A percentile compares a stretch with the other conserved stretches of the same genome.
phyloP scores from a whole-genome alignment of 2,113 vertebrate species.

The Rattus norvegicus region GRCr8 NC_086026.1:50725001-50725500 shows the following conservation, averaged over 20 bases:
- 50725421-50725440: neutral
- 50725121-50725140: neutral
- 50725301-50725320: slow-evolving; percentile 11
- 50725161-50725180: neutral
- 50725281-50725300: neutral
- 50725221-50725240: slow-evolving; percentile 43
- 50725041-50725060: neutral
- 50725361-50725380: neutral
- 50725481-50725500: neutral
- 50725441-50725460: neutral
- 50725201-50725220: slow-evolving; percentile 56
- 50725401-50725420: slow-evolving; percentile 19
- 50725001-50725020: neutral
- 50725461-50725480: neutral
- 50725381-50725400: neutral
- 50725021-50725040: neutral
- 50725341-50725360: neutral
- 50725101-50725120: neutral
- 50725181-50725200: slow-evolving; percentile 64
- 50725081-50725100: neutral
- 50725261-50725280: slow-evolving; percentile 25
- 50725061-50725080: neutral
- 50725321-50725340: neutral
- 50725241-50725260: slow-evolving; percentile 6
- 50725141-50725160: neutral